Base-by-base conservation (phyloP, 2,888 invertebrate genomes). In the Dicyrtoma fusca region DNA sequence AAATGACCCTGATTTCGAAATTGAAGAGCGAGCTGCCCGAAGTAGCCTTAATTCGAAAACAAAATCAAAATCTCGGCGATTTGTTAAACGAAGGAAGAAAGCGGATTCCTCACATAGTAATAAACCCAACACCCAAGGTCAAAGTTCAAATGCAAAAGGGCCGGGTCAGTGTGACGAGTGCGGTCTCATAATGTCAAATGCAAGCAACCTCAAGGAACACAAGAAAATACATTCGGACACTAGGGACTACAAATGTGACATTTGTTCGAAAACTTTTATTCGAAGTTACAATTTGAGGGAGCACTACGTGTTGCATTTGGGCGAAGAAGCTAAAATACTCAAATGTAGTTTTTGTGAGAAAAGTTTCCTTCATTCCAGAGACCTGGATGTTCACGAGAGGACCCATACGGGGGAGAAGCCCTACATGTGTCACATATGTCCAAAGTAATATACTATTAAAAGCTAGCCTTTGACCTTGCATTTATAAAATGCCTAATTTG, bases 211-310 rank as follows among this genome's bases (percentile, higher is more conserved):
- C 5, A 80, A 80, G 11, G 81, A 83, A 59, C 84, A 84, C 61
- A 64, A 79, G 19, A 82, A 82, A 71, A 82, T 81, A 34, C 83
- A 83, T 69, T 76, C 76, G 10, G 79, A 76, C 42, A 74, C 79
- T 25, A 73, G 63, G 10, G 75, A 74, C 4, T 76, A 73, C 34
- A 74, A 74, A 61, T 77, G 77, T 75, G 68, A 74, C 0, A 23
- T 75, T 11, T 77, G 77, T 57, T 45, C 51, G 1, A 72, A 73
- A 25, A 53, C 66, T 1, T 75, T 74, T 59, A 65, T 55, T 45
- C 74, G 70, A 17, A 49, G 68, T 3, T 62, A 74, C 17, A 74
- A 62, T 53, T 55, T 49, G 10, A 11, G 69, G 19, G 17, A 59
- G 10, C 69, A 69, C 26, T 44, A 47, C 45, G 59, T 59, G 25